Base-by-base conservation (phyloP, 2,113 vertebrate genomes). In the Pseudopipra pipra region DNA sequence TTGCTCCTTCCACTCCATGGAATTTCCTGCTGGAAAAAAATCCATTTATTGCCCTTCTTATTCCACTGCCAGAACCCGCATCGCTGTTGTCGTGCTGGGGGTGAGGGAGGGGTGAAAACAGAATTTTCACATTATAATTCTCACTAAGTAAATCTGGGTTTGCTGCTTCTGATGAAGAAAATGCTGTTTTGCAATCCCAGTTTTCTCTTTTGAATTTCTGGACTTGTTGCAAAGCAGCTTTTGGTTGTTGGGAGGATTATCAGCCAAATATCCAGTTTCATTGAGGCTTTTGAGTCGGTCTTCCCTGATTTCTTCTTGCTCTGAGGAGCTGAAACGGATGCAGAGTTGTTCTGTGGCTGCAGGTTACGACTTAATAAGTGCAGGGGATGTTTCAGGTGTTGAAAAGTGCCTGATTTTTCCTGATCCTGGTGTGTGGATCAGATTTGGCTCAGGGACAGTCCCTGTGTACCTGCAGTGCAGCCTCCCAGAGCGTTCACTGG, bases 181-280 rank as follows among this genome's bases (percentile, higher is more conserved):
- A 19, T 1, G 14, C 11, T 17, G 5, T 11, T 72, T 52, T 16
- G 12, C 22, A 31, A 37, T 62, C 74, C 58, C n/a, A 6, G 3
- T 14, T 58, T 12, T 39, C 41, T 21, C 3, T 6, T 28, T 49
- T 11, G 18, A 18, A 11, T 31, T 8, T 31, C 25, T 16, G 22
- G 35, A 4, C 39, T 63, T 31, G 37, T 11, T 11, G 13, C 22
- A 37, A 28, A 62, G 63, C 23, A 2, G 24, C 2, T 62, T 67
- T 51, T 46, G 37, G 12, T 27, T 51, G 37, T 7, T 2, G 3
- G 17, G 39, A n/a, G 23, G 65, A 10, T 68, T 56, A 5, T 51
- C 51, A 39, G 25, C 15, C 13, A 12, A 58, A 47, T 11, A 5
- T 0, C 6, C 0, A 0, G 24, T 28, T 51, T 14, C 23, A 7